Evolutionary conservation across 1,140 invertebrate genomes (phyloP).

Genomic region (Pantala flavescens): DNA sequence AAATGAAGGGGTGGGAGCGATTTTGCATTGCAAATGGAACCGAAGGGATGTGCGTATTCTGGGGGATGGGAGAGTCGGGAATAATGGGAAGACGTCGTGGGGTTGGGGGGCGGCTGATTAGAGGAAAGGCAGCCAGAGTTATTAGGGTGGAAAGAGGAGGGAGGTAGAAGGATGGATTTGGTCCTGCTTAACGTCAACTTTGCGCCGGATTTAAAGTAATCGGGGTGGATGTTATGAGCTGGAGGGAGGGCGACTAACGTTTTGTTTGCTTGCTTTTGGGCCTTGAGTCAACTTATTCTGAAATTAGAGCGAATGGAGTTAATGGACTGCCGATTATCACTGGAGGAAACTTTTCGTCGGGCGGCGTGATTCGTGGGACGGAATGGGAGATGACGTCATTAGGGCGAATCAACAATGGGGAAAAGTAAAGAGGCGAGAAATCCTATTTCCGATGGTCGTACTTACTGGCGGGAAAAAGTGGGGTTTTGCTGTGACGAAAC

Average conservation of each 20-base stretch:
- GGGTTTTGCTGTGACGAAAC: too few species aligned
- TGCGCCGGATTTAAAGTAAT: neutral
- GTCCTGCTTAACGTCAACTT: neutral
- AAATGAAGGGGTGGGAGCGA: neutral
- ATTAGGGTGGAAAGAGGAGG: neutral
- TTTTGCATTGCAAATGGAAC: neutral
- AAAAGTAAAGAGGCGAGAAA: too few species aligned
- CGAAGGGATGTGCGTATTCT: neutral
- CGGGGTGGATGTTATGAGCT: neutral
- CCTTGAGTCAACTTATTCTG: neutral
- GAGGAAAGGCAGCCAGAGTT: neutral
- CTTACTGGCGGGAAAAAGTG: too few species aligned
- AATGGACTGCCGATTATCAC: neutral
- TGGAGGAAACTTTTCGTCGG: too few species aligned
- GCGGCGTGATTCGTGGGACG: too few species aligned
- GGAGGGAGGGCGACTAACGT: neutral
- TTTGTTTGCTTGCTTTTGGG: neutral
- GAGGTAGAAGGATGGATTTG: neutral
- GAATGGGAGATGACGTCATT: too few species aligned
- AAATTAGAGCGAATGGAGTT: neutral
- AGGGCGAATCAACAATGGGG: too few species aligned
- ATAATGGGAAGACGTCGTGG: neutral
- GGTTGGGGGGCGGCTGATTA: neutral
- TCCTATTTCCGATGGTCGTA: too few species aligned
- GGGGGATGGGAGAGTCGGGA: neutral